A percentile compares a stretch with the other conserved stretches of the same genome.
phyloP scores from a whole-genome alignment of 1,140 invertebrate species.

The Pteromalus puparum region DNA sequence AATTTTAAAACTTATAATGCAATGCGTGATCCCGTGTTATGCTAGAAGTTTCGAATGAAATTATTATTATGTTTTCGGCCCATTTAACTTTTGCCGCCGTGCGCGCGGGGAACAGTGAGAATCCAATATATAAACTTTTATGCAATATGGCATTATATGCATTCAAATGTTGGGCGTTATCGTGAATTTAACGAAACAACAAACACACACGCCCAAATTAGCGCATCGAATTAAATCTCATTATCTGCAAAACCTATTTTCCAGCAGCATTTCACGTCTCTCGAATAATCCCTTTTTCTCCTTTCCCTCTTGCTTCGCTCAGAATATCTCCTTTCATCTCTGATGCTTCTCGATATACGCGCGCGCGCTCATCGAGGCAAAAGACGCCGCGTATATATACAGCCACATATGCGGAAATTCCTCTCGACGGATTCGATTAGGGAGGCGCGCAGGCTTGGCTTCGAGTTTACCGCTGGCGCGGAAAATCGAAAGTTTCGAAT shows the following conservation, averaged over 20 bases:
- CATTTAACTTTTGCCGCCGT: not conserved
- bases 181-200: too few species aligned
- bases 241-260: too few species aligned
- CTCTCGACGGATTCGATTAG: conserved; percentile 23
- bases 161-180: too few species aligned
- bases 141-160: too few species aligned
- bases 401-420: not conserved
- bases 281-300: too few species aligned
- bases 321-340: too few species aligned
- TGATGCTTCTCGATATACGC: too few species aligned
- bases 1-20: conserved; percentile 3
- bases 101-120: not conserved
- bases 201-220: too few species aligned
- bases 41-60: not conserved
- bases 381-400: not conserved
- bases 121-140: not conserved
- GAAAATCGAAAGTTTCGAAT: conserved; percentile 53
- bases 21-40: not conserved
- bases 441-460: not conserved
- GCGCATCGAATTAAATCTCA: too few species aligned
- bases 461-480: conserved; percentile 49
- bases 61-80: not conserved
- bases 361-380: not conserved
- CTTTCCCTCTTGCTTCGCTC: too few species aligned
- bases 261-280: too few species aligned